Conservation (phyloP, 2,888 invertebrate species). For the Megalurothrips usitatus region DNA sequence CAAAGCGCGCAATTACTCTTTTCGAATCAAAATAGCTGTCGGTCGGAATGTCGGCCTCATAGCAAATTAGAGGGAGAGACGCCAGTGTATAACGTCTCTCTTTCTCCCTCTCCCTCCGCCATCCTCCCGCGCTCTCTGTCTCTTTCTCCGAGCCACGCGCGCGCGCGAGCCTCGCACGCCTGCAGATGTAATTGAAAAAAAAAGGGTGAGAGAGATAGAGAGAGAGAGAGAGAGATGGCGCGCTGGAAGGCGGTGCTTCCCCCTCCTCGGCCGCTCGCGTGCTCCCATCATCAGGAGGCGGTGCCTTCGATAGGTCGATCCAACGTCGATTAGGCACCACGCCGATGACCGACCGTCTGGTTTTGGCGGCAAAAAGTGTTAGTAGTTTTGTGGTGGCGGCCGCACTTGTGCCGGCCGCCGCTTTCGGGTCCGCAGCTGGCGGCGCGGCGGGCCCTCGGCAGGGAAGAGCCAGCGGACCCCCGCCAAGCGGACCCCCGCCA, state of each 20-base stretch:
- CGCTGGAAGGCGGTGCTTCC: too few species aligned
- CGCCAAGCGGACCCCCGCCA: too few species aligned
- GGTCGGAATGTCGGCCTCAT: constrained; percentile 5
- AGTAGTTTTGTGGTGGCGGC: too few species aligned
- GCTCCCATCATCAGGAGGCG: too few species aligned
- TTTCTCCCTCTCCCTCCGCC: background rate
- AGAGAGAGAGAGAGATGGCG: too few species aligned
- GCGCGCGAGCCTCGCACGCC: background rate
- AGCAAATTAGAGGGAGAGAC: constrained; percentile 13
- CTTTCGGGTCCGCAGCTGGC: too few species aligned
- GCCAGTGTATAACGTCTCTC: background rate
- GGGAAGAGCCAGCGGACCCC: too few species aligned
- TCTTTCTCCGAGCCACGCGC: background rate
- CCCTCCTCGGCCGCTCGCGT: too few species aligned
- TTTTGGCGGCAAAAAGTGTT: too few species aligned
- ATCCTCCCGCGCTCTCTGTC: background rate
- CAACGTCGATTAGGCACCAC: background rate
- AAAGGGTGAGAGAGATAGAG: background rate
- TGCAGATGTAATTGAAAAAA: constrained; percentile 14
- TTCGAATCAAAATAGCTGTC: constrained; percentile 26
- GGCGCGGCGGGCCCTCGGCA: too few species aligned
- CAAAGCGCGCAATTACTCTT: constrained; percentile 18
- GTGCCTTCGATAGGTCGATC: background rate
- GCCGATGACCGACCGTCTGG: background rate
- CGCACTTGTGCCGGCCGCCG: too few species aligned